These are phyloP conservation scores for Pogoniulus pusillus DNA, from an alignment of 2,797 vertebrate genomes.

Conservation along the genomic window DNA sequence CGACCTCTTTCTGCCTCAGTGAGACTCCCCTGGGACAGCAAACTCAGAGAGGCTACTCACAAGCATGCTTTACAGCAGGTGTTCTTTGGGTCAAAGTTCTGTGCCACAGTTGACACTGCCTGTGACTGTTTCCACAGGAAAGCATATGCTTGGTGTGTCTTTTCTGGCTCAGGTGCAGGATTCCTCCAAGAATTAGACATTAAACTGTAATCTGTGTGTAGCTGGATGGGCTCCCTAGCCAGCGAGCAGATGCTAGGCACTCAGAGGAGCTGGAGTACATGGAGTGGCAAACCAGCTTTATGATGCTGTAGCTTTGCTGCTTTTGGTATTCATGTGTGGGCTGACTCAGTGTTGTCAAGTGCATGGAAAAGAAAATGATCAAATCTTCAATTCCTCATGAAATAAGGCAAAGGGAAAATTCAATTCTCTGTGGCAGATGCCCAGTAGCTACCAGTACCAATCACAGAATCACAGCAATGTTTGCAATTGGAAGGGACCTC, in stretches of 20 bases:
- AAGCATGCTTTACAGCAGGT: background rate
- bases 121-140: background rate
- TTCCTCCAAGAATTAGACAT: conserved; percentile 14
- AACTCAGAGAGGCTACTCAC: background rate
- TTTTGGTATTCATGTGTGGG: background rate
- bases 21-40: background rate
- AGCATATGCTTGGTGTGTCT: background rate
- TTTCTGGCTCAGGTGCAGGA: background rate
- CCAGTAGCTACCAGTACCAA: background rate
- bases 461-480: background rate
- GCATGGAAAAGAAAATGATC: background rate
- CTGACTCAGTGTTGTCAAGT: background rate
- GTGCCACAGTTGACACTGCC: background rate
- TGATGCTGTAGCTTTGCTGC: background rate
- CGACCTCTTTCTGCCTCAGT: background rate
- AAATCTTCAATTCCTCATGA: background rate
- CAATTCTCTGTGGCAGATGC: background rate
- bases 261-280: background rate
- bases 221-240: background rate
- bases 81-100: background rate
- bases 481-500: background rate
- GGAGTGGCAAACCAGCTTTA: background rate
- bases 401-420: background rate
- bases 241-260: background rate
- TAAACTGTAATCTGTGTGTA: background rate